Evolutionary conservation across 53 echinoderm and acorn worm species (phyloP).

Genomic region (Arbacia lixula): DNA sequence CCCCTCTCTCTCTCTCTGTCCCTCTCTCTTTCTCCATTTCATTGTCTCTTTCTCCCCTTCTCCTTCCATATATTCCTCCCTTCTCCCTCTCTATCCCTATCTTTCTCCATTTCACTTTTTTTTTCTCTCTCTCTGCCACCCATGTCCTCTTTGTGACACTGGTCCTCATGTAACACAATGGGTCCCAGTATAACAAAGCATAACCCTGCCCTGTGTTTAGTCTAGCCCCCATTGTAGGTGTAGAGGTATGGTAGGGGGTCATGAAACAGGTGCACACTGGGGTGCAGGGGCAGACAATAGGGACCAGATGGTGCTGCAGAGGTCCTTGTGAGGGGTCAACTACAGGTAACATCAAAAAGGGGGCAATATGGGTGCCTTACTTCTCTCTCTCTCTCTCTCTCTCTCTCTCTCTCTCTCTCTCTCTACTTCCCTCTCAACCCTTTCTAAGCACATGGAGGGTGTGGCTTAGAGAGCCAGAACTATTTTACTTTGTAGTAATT

Average conservation of each 20-base stretch:
- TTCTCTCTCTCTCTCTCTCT: too few relatives aligned
- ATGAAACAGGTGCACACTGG: slow-evolving; percentile 9
- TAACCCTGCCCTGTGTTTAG: neutral
- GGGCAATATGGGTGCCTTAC: too few relatives aligned
- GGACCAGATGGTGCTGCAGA: slow-evolving; percentile 4
- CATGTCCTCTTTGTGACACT: neutral
- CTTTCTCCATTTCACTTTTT: neutral
- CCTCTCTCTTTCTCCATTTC: too few relatives aligned
- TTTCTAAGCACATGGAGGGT: too few relatives aligned
- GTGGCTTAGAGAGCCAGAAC: too few relatives aligned
- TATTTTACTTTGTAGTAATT: too few relatives aligned
- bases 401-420: too few relatives aligned
- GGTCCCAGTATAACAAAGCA: neutral
- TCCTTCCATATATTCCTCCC: neutral
- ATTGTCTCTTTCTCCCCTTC: neutral
- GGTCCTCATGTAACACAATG: neutral
- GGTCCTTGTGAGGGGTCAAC: neutral
- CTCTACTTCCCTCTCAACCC: too few relatives aligned
- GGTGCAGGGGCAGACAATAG: neutral
- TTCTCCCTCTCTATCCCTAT: too few relatives aligned
- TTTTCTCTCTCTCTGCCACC: neutral
- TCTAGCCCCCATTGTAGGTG: neutral
- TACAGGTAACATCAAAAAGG: too few relatives aligned
- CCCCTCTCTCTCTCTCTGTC: too few relatives aligned
- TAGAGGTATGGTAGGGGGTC: neutral